Percentiles rank a stretch among this genome's conserved stretches.
phyloP scores from a whole-genome alignment of 2,113 vertebrate genomes.

The Dicentrarchus labrax region DNA sequence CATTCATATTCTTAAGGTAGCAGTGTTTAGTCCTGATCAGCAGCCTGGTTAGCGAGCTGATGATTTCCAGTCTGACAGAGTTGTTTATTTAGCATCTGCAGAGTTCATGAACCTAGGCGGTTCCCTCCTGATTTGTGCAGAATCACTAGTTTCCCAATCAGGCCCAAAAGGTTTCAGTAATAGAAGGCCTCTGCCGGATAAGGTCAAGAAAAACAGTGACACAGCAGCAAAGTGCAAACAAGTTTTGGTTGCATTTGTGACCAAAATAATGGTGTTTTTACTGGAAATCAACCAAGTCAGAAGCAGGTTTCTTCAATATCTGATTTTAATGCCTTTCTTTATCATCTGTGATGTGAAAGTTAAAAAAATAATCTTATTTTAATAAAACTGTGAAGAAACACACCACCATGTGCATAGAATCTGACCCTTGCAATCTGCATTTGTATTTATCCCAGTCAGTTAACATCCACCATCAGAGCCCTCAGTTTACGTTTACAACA shows the following conservation, averaged over 20 bases:
- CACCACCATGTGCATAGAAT: no score
- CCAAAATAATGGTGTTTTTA: neutral
- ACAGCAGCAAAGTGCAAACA: neutral
- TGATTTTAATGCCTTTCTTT: no score
- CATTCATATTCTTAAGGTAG: neutral
- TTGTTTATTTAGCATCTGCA: constrained; percentile 21
- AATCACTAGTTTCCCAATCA: neutral
- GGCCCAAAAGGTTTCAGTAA: constrained; percentile 20
- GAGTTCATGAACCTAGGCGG: constrained; percentile 4
- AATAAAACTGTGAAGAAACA: no score
- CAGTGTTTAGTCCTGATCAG: neutral
- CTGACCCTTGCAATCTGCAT: no score
- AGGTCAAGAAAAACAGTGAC: neutral
- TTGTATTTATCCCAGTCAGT: no score
- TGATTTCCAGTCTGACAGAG: neutral
- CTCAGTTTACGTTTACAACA: no score
- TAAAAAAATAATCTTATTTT: no score
- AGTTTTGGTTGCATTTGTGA: neutral
- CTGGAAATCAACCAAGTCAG: neutral
- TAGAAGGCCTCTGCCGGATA: neutral
- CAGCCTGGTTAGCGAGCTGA: neutral
- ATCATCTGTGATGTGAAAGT: no score
- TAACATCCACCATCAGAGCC: no score
- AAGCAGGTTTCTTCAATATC: no score
- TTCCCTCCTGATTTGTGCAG: constrained; percentile 4